These are phyloP conservation scores for Lithophane semibrunnea DNA, from an alignment of 2,888 invertebrate species.

Conservation along the genomic window DNA sequence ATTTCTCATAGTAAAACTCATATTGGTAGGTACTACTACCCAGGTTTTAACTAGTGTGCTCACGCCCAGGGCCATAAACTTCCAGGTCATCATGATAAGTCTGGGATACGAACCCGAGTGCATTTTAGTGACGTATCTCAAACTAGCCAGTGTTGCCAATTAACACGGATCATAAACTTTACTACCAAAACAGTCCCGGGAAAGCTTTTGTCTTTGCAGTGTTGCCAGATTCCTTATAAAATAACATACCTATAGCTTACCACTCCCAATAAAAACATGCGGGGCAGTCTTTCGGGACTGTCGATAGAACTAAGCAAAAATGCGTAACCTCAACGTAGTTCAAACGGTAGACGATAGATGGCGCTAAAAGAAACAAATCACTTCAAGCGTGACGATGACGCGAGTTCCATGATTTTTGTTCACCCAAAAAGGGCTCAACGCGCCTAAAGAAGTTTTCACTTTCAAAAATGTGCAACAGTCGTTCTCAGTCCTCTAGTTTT, in stretches of 20 bases:
- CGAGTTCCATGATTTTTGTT: no score
- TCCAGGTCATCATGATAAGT: conserved; percentile 34
- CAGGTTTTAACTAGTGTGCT: not conserved
- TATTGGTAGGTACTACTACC: no score
- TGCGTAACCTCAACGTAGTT: no score
- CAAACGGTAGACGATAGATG: no score
- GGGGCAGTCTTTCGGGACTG: no score
- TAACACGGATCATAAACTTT: conserved; percentile 48
- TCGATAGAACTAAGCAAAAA: no score
- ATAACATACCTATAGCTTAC: not conserved
- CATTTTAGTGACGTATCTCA: conserved; percentile 48
- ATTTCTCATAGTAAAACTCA: not conserved
- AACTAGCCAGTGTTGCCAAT: conserved; percentile 25
- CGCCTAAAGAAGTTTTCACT: no score
- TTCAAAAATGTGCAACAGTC: not conserved
- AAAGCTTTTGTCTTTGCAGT: not conserved
- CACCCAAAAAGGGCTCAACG: no score
- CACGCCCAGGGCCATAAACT: not conserved
- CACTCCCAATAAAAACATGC: not conserved
- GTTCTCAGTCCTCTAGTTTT: not conserved
- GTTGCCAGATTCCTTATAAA: not conserved
- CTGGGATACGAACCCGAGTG: conserved; percentile 16
- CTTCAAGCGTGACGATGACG: no score
- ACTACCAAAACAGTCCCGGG: conserved; percentile 29
- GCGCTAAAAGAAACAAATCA: no score